Evolutionary conservation across 2,888 invertebrate species (phyloP).

Genomic region (Slavum lentiscoides): DNA sequence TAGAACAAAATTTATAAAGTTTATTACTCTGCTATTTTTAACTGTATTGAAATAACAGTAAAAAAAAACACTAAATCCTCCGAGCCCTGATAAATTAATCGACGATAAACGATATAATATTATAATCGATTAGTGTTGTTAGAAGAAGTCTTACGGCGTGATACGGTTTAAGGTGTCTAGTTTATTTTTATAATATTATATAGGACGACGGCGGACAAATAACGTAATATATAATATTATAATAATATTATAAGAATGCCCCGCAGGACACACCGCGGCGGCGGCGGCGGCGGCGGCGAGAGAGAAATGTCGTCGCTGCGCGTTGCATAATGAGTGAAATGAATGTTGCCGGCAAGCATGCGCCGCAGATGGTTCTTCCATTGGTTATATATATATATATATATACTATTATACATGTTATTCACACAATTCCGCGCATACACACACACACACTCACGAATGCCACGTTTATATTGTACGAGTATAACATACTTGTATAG

Average conservation of each 20-base stretch:
- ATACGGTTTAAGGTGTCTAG: not conserved
- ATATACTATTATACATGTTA: not conserved
- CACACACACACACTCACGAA: constrained; percentile 25
- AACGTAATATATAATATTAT: not conserved
- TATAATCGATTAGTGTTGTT: no score
- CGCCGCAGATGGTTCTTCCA: constrained; percentile 38
- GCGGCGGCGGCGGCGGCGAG: constrained; percentile 6
- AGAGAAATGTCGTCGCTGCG: constrained; percentile 45
- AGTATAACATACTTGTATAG: not conserved
- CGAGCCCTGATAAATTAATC: no score
- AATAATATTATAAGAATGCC: constrained; percentile 13
- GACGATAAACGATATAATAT: no score
- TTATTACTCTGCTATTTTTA: no score
- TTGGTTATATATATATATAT: not conserved
- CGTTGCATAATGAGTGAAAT: constrained; percentile 50
- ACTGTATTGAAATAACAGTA: no score
- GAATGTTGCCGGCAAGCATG: constrained; percentile 45
- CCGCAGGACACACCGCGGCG: not conserved
- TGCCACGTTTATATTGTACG: constrained; percentile 22
- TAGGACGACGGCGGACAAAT: constrained; percentile 8
- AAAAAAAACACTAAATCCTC: no score
- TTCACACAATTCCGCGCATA: constrained; percentile 1
- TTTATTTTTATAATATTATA: no score
- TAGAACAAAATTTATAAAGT: no score
- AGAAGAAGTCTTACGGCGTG: no score